Base-by-base conservation (phyloP, 2,113 vertebrate species). In the Himantopus leucocephalus region DNA sequence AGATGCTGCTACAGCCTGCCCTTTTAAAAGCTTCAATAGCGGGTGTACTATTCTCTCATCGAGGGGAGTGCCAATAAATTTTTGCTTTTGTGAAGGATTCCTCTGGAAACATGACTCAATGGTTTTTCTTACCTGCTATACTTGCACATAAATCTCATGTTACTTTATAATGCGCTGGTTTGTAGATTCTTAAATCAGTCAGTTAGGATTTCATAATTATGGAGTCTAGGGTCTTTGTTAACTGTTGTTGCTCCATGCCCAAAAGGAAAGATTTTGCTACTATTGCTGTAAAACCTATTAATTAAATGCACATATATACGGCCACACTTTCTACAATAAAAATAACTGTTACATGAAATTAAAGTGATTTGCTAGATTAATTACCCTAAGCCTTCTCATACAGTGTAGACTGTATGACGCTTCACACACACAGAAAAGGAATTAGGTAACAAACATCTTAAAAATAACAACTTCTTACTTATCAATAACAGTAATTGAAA, bases 181-280 rank as follows among this genome's bases (percentile, higher is more conserved):
- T 37, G 50, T 32, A 58, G 80, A 64, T 90, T 85, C 85, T 87
- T 64, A 95, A 87, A 92, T 90, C 85, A 95, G 63, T 74, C 79
- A 91, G 53, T 81, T 63, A 95, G 72, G 30, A 93, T 86, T 83
- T 96, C 68, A 62, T 80, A 94, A 97, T 87, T 94, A 93, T 2
- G 43, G 53, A 94, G 56, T 34, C 77, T 27, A 41, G 63, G 90
- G 85, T 94, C 92, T 96, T 97, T 97, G 96, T 94, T 91, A 93
- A 94, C 86, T 90, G 77, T 47, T 95, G 83, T 62, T 92, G 62
- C 71, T 83, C 71, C 81, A 43, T 7, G 21, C 84, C 96, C 89
- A 80, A 91, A 93, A 94, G 80, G 56, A 27, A 90, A 80, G 23
- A 87, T 81, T 91, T 94, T 80, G 60, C 62, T 76, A 73, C 63